These are phyloP conservation scores for Lanistes nyassanus DNA, from an alignment of 1,140 invertebrate genomes.

Conservation along the genomic window DNA sequence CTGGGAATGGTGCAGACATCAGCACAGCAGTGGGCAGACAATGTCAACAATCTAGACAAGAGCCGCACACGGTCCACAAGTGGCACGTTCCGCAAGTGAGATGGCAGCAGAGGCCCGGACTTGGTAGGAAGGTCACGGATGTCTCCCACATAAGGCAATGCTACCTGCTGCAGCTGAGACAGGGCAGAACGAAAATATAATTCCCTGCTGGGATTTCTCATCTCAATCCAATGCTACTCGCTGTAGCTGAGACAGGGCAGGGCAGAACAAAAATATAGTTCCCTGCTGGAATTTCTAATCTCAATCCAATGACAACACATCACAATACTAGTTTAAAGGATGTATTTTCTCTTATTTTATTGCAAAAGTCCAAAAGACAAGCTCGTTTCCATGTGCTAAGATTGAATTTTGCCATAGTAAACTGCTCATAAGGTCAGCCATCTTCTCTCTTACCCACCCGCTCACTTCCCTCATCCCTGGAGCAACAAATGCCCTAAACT, in stretches of 20 bases:
- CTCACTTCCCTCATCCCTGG: too few species aligned
- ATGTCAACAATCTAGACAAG: slow-evolving; percentile 44
- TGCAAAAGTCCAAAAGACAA: not conserved
- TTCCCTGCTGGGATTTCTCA: not conserved
- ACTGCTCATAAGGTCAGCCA: too few species aligned
- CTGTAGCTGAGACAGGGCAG: too few species aligned
- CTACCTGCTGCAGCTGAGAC: slow-evolving; percentile 32
- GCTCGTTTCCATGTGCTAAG: too few species aligned
- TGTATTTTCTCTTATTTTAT: not conserved
- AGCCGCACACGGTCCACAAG: slow-evolving; percentile 45
- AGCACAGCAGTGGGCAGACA: slow-evolving; percentile 30
- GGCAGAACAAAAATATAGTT: too few species aligned
- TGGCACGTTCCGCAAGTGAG: slow-evolving; percentile 41
- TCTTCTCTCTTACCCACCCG: too few species aligned
- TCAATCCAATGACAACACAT: not conserved
- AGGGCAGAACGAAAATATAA: not conserved
- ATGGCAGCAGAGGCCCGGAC: slow-evolving; percentile 39
- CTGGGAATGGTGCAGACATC: slow-evolving; percentile 51
- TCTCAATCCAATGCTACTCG: too few species aligned
- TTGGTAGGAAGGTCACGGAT: slow-evolving; percentile 46
- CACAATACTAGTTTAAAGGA: not conserved
- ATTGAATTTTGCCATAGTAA: too few species aligned
- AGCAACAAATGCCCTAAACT: too few species aligned
- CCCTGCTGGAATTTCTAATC: too few species aligned
- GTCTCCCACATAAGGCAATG: slow-evolving; percentile 46